phyloP scores from a whole-genome alignment of 2,113 vertebrate genomes.

The Carassius carassius region DNA sequence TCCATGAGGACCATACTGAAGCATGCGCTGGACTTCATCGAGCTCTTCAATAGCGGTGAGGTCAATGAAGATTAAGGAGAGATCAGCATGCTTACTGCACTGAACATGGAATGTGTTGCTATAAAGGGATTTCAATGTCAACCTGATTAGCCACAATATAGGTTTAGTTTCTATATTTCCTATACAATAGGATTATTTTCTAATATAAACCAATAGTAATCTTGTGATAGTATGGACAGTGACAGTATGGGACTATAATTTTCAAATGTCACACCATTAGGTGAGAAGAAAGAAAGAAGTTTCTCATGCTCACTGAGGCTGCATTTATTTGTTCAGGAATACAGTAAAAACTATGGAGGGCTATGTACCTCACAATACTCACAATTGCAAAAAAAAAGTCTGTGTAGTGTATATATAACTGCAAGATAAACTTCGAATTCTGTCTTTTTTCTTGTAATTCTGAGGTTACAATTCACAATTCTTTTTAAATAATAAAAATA shows the following conservation, averaged over 20 bases:
- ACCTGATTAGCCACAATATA: not conserved
- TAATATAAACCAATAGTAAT: not conserved
- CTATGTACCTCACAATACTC: no score
- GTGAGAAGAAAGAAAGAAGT: not conserved
- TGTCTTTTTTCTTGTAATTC: no score
- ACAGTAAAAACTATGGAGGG: not conserved
- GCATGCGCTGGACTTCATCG: slow-evolving; percentile 91
- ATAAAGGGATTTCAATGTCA: not conserved
- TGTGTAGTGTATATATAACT: no score
- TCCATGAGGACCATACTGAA: slow-evolving; percentile 90
- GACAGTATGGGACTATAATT: not conserved
- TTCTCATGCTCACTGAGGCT: not conserved
- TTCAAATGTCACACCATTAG: no score
- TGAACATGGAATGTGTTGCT: not conserved
- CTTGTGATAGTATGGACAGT: not conserved
- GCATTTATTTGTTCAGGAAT: not conserved
- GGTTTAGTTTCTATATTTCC: not conserved
- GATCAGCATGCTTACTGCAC: not conserved
- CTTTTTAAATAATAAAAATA: no score
- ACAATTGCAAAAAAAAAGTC: no score
- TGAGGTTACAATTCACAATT: no score
- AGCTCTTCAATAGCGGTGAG: slow-evolving; percentile 91
- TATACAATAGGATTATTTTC: not conserved
- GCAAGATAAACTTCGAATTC: no score
- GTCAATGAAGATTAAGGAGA: not conserved